Conservation (phyloP, 2,888 invertebrate species). For the Mythimna ferrago region DNA sequence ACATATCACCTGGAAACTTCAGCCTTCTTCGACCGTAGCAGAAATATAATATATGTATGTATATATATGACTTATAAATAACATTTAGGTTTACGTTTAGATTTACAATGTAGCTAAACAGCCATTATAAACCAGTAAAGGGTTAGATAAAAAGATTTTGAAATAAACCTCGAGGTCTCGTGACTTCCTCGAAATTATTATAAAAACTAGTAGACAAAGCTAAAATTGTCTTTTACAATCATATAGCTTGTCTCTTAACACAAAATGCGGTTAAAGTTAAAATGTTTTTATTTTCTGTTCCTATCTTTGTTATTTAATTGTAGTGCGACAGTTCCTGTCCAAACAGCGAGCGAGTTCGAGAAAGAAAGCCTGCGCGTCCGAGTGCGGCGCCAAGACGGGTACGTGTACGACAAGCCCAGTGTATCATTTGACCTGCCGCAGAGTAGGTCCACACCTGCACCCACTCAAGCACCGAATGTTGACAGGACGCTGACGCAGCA, state of each 20-base stretch:
- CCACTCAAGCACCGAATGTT: constrained; percentile 82
- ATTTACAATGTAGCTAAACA: constrained; percentile 2
- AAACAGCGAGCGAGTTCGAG: constrained; percentile 29
- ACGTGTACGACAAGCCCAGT: constrained; percentile 84
- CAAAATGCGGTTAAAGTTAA: constrained; percentile 70
- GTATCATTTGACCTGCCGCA: constrained; percentile 84
- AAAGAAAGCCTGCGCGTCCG: constrained; percentile 65
- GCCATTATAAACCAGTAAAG: constrained; percentile 45
- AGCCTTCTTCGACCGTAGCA: no score
- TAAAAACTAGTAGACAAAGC: constrained; percentile 76
- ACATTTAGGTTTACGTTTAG: neutral
- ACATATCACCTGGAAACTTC: no score
- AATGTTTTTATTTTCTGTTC: constrained; percentile 64
- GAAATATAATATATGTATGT: no score
- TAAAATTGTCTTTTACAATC: constrained; percentile 71
- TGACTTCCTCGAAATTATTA: constrained; percentile 76
- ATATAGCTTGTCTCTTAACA: constrained; percentile 38
- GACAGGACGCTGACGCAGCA: constrained; percentile 83
- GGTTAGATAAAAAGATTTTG: constrained; percentile 76
- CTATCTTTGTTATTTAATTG: constrained; percentile 62
- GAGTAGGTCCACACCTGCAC: constrained; percentile 68
- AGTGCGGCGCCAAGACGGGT: constrained; percentile 84
- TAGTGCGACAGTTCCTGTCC: constrained; percentile 42
- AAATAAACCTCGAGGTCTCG: constrained; percentile 68
- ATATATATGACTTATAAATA: neutral